phyloP scores from a whole-genome alignment of 2,888 invertebrate species.

The Neoaliturus tenellus region DNA sequence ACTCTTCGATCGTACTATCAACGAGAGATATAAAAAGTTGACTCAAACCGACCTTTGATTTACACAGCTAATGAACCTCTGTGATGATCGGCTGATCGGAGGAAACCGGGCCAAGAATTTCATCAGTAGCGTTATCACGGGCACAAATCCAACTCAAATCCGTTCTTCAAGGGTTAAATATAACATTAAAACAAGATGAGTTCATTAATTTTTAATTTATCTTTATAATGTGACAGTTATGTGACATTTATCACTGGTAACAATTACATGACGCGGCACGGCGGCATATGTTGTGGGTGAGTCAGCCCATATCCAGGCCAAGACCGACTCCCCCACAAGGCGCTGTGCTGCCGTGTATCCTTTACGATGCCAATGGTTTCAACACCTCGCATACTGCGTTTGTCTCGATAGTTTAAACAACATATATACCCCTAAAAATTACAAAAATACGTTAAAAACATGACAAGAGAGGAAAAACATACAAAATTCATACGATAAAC shows the following conservation, averaged over 20 bases:
- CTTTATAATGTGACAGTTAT: background rate
- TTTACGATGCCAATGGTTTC: too few species aligned
- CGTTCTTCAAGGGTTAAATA: background rate
- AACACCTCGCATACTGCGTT: too few species aligned
- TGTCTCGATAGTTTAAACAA: too few species aligned
- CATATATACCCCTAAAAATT: too few species aligned
- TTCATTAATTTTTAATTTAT: background rate
- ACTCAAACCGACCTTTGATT: background rate
- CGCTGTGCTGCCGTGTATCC: too few species aligned
- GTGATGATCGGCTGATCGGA: background rate
- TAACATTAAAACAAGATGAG: background rate
- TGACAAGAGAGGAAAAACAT: too few species aligned
- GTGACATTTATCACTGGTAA: background rate
- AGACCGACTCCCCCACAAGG: background rate
- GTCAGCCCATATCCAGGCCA: slow-evolving; percentile 18
- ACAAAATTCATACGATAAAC: too few species aligned
- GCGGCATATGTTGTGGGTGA: background rate
- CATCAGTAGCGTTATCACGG: background rate
- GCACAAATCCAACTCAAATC: slow-evolving; percentile 6
- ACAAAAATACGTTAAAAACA: too few species aligned
- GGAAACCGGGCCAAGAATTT: background rate
- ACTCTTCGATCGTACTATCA: background rate
- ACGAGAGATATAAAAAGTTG: background rate
- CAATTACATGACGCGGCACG: background rate
- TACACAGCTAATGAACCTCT: background rate